Evolutionary conservation across 2,888 invertebrate species (phyloP), one percentile per base, ranked within the genome.

Genomic region (Thumatha senex): DNA sequence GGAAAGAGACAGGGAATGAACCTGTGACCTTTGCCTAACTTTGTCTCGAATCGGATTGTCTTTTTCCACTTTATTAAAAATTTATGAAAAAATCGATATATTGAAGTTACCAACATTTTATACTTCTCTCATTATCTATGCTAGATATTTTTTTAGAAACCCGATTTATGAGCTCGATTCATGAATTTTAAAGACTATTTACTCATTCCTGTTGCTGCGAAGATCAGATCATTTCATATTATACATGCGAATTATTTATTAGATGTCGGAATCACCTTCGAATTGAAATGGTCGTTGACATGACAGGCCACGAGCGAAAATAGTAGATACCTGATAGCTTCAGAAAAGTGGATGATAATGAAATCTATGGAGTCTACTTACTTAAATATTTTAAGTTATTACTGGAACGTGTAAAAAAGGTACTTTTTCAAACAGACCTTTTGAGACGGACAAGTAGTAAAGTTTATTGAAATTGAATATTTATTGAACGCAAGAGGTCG

Each of bases 251-350:
- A 70, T 67, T 68, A 63, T 60, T 67, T 35, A 52, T 55, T 51
- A 40, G 51, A 46, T 55, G 15, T 82, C 67, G 77, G 81, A 77
- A 78, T 84, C 83, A 84, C 85, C 86, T 85, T 85, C 81, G 74
- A 56, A 73, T 71, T 69, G 63, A 49, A n/a, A 51, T 66, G 78
- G 75, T 73, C 74, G 65, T 56, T 58, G 48, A 63, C 75, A 39
- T 46, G 44, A 0, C 5, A 11, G 29, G 2, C 2, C 18, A 24
- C 18, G 12, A 34, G 15, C 33, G 12, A 8, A 33, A 42, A 42
- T 43, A 34, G 33, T 43, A n/a, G n/a, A n/a, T n/a, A 9, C 7
- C 12, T 7, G n/a, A 10, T n/a, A 7, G 9, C 33, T 34, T n/a
- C 15, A 33, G n/a, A n/a, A n/a, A n/a, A n/a, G 42, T 43, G 33